These are phyloP conservation scores for Charadrius vociferus DNA, from an alignment of 2,113 vertebrate genomes.

Conservation along the genomic window DNA sequence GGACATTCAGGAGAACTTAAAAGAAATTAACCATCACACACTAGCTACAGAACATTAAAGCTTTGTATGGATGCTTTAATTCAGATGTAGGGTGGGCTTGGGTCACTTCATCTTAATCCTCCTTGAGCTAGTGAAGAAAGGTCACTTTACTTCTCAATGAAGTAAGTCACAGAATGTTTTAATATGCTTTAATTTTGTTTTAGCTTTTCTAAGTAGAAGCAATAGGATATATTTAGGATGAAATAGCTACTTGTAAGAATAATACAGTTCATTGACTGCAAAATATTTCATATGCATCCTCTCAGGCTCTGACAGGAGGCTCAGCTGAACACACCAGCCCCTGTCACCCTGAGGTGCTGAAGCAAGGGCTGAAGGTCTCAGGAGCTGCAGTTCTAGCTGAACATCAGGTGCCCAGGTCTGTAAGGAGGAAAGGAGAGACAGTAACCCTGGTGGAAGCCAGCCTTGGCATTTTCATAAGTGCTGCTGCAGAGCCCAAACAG, in stretches of 20 bases:
- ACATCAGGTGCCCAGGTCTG: neutral
- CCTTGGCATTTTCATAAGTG: neutral
- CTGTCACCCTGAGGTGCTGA: neutral
- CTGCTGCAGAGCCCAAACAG: neutral
- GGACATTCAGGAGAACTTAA: neutral
- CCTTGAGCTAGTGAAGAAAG: neutral
- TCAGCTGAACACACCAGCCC: neutral
- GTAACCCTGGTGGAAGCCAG: neutral
- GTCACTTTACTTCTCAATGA: neutral
- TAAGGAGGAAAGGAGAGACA: neutral
- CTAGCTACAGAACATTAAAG: neutral
- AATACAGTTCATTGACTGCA: neutral
- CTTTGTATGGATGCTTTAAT: neutral
- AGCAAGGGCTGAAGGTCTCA: neutral
- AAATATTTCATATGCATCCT: neutral
- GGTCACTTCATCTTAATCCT: neutral
- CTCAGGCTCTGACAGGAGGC: neutral
- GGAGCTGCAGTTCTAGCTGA: neutral
- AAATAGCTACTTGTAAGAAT: conserved; percentile 9
- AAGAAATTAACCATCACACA: neutral
- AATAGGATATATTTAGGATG: neutral
- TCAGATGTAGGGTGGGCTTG: neutral
- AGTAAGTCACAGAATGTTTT: neutral
- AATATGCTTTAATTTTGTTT: neutral
- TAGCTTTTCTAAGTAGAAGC: neutral